Percentiles rank a stretch among this genome's conserved stretches.
phyloP scores from a whole-genome alignment of 1,140 invertebrate species.

The Aradophagus sp. region DNA sequence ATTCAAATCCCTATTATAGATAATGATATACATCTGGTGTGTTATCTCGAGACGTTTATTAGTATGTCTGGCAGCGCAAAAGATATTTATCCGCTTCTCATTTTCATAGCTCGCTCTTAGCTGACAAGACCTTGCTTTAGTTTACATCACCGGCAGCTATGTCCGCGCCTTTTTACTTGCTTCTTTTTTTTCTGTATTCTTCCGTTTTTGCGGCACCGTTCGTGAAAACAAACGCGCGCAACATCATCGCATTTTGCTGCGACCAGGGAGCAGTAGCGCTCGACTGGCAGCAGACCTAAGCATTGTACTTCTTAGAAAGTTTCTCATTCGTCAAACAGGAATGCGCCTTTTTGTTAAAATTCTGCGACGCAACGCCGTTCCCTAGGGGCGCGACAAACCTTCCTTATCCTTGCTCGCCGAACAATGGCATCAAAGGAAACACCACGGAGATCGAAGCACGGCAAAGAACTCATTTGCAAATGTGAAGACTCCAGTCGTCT shows the following conservation, averaged over 20 bases:
- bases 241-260: constrained; percentile 35
- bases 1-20: no score
- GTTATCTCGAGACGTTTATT: constrained; percentile 31
- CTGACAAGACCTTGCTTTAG: constrained; percentile 38
- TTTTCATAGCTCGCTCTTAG: constrained; percentile 19
- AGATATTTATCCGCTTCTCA: constrained; percentile 16
- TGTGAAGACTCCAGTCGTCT: constrained; percentile 47
- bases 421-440: constrained; percentile 55
- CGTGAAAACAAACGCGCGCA: constrained; percentile 31
- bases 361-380: constrained; percentile 56
- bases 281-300: constrained; percentile 39
- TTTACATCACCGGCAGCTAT: constrained; percentile 19
- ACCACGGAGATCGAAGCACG: constrained; percentile 36
- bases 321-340: constrained; percentile 71
- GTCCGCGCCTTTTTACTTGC: constrained; percentile 17
- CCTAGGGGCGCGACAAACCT: constrained; percentile 30
- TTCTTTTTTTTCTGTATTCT: constrained; percentile 16
- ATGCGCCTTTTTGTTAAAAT: constrained; percentile 63
- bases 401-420: constrained; percentile 41
- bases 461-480: constrained; percentile 58
- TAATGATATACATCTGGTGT: no score
- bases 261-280: constrained; percentile 14
- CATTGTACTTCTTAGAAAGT: constrained; percentile 64
- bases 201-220: constrained; percentile 10
- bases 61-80: constrained; percentile 10